A percentile compares a stretch with the other conserved stretches of the same genome.
Conservation (phyloP, 2,888 invertebrate species). For the Agriopis aurantiaria region DNA sequence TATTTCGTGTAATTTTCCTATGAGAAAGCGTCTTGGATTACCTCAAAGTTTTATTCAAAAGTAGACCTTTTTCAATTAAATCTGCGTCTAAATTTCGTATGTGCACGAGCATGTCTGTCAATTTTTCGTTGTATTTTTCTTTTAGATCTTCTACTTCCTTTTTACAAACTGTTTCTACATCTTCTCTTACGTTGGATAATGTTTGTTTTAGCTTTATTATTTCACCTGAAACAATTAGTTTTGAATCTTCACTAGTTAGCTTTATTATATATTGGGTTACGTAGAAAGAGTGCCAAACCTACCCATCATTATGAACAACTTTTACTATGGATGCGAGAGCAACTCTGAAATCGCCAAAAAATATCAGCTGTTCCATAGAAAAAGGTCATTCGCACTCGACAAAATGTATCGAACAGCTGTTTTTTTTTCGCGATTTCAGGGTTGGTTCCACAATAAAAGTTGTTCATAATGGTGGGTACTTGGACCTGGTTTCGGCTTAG, state of each 20-base stretch:
- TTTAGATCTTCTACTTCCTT: constrained; percentile 86
- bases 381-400: too few relatives aligned
- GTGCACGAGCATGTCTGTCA: constrained; percentile 85
- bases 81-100: constrained; percentile 86
- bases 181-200: constrained; percentile 83
- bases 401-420: too few relatives aligned
- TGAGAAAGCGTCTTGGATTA: constrained; percentile 41
- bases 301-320: too few relatives aligned
- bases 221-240: constrained; percentile 78
- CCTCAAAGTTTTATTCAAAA: constrained; percentile 83
- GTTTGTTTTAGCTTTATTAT: constrained; percentile 80
- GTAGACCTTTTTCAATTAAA: constrained; percentile 83
- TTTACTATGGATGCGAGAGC: too few relatives aligned
- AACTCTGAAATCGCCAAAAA: background rate
- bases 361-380: background rate
- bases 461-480: background rate
- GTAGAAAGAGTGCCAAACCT: too few relatives aligned
- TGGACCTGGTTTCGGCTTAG: too few relatives aligned
- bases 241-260: background rate
- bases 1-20: background rate
- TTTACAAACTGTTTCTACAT: constrained; percentile 85
- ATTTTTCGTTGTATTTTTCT: constrained; percentile 86
- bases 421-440: too few relatives aligned
- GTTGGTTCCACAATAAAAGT: too few relatives aligned
- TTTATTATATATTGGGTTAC: background rate